phyloP scores from a whole-genome alignment of 2,888 invertebrate species.

The Caenorhabditis wallacei region DNA sequence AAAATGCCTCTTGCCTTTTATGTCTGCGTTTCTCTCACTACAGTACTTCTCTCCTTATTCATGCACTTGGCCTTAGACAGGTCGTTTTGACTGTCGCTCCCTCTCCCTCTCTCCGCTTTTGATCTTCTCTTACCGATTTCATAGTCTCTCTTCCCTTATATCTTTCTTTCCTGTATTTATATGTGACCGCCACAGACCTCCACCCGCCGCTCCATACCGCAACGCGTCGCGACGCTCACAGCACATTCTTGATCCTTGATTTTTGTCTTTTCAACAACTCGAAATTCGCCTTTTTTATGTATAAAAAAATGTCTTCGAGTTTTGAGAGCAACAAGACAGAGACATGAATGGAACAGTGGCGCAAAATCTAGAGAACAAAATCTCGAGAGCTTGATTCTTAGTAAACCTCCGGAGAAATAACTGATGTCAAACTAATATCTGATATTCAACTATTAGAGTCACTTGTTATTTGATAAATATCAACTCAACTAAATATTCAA shows the following conservation, averaged over 20 bases:
- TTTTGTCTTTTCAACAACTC: constrained; percentile 54
- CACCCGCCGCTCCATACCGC: constrained; percentile 43
- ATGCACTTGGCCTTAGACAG: constrained; percentile 55
- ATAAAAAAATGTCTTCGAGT: constrained; percentile 3
- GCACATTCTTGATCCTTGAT: constrained; percentile 59
- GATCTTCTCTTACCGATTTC: constrained; percentile 33
- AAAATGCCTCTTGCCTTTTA: constrained; percentile 18
- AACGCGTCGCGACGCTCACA: constrained; percentile 19
- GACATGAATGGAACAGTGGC: constrained; percentile 5
- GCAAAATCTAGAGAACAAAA: neutral
- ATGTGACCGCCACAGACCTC: constrained; percentile 55
- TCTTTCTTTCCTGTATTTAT: constrained; percentile 56
- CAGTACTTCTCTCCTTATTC: constrained; percentile 42
- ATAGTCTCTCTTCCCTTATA: constrained; percentile 12
- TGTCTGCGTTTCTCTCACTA: constrained; percentile 30
- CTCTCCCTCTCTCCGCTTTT: constrained; percentile 34
- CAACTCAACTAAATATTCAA: no score
- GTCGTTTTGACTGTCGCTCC: constrained; percentile 45
- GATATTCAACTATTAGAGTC: no score
- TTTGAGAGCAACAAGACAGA: constrained; percentile 33
- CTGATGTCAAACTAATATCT: no score
- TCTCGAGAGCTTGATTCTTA: constrained; percentile 12
- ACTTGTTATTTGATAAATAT: no score
- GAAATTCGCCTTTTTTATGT: constrained; percentile 41
- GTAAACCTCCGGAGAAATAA: neutral